These are phyloP conservation scores for Drosophila recens DNA, from an alignment of 2,888 invertebrate genomes.

Conservation along the genomic window DNA sequence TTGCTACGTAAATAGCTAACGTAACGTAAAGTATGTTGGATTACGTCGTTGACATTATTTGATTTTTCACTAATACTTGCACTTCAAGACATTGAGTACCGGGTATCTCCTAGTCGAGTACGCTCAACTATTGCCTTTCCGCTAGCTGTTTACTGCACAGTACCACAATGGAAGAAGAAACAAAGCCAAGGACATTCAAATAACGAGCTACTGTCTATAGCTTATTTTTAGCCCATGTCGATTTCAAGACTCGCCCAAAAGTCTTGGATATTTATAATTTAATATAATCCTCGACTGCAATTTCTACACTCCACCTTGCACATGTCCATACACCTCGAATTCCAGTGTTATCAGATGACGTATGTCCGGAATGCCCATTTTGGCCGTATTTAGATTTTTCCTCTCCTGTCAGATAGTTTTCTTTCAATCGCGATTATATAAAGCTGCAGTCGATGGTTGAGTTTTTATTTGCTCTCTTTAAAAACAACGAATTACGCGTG, in stretches of 20 bases:
- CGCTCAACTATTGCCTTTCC: not conserved
- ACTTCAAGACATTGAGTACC: not conserved
- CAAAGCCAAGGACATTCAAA: conserved; percentile 64
- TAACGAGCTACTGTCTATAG: conserved; percentile 41
- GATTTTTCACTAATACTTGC: not conserved
- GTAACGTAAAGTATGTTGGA: too few species aligned
- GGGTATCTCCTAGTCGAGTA: not conserved
- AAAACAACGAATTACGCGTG: not conserved
- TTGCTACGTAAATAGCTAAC: too few species aligned
- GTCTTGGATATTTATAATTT: not conserved
- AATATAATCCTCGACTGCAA: not conserved
- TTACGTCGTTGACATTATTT: not conserved
- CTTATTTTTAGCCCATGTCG: conserved; percentile 61
- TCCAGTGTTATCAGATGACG: conserved; percentile 92
- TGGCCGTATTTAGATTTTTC: conserved; percentile 9
- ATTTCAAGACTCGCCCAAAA: not conserved
- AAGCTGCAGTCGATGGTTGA: conserved; percentile 15
- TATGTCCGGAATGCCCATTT: conserved; percentile 87
- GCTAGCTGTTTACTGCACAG: conserved; percentile 25
- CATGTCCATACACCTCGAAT: conserved; percentile 95
- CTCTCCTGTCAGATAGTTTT: not conserved
- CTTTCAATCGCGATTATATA: conserved; percentile 48
- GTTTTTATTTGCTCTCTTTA: not conserved
- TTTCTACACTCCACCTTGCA: conserved; percentile 89
- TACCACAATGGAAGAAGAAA: conserved; percentile 35